Conservation (phyloP, 2,888 invertebrate species). For the Anodontia alba region DNA sequence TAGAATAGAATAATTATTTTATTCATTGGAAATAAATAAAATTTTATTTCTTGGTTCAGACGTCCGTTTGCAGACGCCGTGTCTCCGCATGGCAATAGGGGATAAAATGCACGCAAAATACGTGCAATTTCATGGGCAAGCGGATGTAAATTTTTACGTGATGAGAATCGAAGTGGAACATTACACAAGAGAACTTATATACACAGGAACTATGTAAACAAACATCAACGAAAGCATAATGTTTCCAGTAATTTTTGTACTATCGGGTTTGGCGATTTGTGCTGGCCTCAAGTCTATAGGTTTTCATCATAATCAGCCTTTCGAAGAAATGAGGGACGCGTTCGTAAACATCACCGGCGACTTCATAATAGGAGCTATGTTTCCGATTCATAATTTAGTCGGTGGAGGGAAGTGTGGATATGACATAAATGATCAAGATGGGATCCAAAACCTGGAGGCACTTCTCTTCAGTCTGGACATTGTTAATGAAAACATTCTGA, state of each 20-base stretch:
- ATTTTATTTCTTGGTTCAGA: too few species aligned
- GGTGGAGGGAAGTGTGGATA: slow-evolving; percentile 80
- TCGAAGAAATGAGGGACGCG: not conserved
- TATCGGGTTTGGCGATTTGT: not conserved
- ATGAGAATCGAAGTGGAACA: too few species aligned
- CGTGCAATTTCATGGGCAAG: not conserved
- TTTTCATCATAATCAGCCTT: not conserved
- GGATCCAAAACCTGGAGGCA: slow-evolving; percentile 90
- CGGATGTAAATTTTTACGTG: too few species aligned
- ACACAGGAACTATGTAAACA: too few species aligned
- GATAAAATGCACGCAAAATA: not conserved
- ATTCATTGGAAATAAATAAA: too few species aligned
- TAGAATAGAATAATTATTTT: too few species aligned
- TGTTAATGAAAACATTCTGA: slow-evolving; percentile 87
- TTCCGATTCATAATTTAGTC: slow-evolving; percentile 88
- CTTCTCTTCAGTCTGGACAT: slow-evolving; percentile 89
- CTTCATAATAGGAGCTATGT: slow-evolving; percentile 89
- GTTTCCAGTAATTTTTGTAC: not conserved
- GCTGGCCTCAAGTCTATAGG: not conserved
- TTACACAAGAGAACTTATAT: too few species aligned
- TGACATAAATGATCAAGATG: slow-evolving; percentile 88
- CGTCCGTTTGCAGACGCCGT: too few species aligned
- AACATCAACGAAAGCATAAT: not conserved
- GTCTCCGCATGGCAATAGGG: too few species aligned
- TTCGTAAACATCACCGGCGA: slow-evolving; percentile 85